Base-by-base conservation (phyloP, 2,888 invertebrate genomes). In the Diplolepis rosae region DNA sequence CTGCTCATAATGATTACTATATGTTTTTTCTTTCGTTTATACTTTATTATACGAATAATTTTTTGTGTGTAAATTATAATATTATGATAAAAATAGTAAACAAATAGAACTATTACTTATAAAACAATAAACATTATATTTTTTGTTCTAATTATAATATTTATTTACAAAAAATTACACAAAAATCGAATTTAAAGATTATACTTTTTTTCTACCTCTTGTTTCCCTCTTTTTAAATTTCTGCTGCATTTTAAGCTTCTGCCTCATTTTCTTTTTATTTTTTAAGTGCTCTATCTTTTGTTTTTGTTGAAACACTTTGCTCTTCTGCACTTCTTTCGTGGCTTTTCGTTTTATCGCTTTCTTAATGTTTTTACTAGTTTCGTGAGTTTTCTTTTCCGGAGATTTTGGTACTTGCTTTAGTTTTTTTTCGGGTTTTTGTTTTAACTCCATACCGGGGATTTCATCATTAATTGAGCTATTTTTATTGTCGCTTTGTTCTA, bases 281-380 rank as follows among this genome's bases (percentile, higher is more conserved):
- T 92, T 92, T 65, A 91, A 89, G 76, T 92, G 91, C 73, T 95
- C 94, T 28, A 95, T 82, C 85, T 92, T 93, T 79, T 92, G 93
- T 83, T 95, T 95, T 89, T 91, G 92, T 89, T 94, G 93, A 82
- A 94, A 95, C 0, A 92, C 92, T 90, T 94, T 95, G 83, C 94
- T 95, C 78, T 94, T 94, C 83, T 94, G 92, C 15, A 95, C 91
- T 84, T 93, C 93, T 81, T 93, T 93, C 0, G 93, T 91, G 0
- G 95, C 94, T 85, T 94, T 92, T 76, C 92, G 92, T 81, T 94
- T 94, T 7, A 95, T 90, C 74, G 92, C 89, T 80, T 90, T 93
- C 81, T 94, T 94, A 1, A 95, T 88, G 80, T 94, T 93, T 85
- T 93, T 94, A 84, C 93, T 93, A 1, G 91, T 90, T 66, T 89